Evolutionary conservation across 2,797 vertebrate species (phyloP).

Genomic region (Otolemur crassicaudatus): DNA sequence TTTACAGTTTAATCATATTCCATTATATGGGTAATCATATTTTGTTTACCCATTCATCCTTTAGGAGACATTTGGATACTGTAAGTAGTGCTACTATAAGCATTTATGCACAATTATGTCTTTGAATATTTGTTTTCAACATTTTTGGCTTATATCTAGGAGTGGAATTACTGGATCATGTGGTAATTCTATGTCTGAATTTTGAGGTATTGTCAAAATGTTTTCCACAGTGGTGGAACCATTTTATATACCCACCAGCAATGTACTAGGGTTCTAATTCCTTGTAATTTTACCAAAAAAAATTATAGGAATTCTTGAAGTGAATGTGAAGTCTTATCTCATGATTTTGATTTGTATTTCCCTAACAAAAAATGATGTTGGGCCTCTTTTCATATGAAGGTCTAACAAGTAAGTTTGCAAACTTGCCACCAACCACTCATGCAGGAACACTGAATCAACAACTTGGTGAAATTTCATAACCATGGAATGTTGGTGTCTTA

Average conservation of each 20-base stretch:
- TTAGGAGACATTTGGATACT: not conserved
- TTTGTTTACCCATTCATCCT: not conserved
- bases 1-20: not conserved
- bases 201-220: not conserved
- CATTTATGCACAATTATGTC: not conserved
- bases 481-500: no score
- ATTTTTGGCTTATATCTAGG: not conserved
- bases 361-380: not conserved
- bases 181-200: not conserved
- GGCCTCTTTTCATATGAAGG: not conserved
- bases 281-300: not conserved
- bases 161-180: not conserved
- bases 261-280: not conserved
- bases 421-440: no score
- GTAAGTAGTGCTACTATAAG: no score
- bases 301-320: no score
- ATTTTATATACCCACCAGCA: not conserved
- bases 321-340: not conserved
- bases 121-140: not conserved
- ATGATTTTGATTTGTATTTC: not conserved
- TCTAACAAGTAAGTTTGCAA: no score
- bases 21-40: not conserved
- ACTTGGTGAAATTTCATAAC: no score
- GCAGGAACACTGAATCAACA: no score
- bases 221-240: not conserved